Evolutionary conservation across 30 jellyfish, hydroid and myxozoan genomes (phyloP).

Genomic region (Rhopilema esculentum): DNA sequence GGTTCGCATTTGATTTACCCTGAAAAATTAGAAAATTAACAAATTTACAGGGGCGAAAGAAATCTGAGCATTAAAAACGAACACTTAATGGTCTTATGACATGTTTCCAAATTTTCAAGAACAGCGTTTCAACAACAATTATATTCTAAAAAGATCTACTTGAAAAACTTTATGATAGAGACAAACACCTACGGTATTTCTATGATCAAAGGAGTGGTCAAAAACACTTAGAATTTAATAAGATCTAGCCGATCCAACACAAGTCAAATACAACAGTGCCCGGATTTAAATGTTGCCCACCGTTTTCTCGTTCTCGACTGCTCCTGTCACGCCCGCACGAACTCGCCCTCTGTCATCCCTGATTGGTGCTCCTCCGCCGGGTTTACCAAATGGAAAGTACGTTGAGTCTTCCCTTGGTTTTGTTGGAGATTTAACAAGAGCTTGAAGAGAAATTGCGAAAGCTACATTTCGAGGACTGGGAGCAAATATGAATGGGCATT

Average conservation of each 20-base stretch:
- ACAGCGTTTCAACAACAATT: neutral
- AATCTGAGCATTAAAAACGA: neutral
- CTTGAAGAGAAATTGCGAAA: constrained; percentile 6
- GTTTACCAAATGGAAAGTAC: constrained; percentile 71
- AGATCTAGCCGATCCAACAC: neutral
- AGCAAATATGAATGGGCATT: too few relatives aligned
- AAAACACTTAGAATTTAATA: too few relatives aligned
- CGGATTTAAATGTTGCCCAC: constrained; percentile 7
- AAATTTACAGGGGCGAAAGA: neutral
- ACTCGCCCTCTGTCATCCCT: constrained; percentile 72
- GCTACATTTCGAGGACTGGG: neutral
- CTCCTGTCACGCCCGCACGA: constrained; percentile 57
- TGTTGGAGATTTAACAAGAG: constrained; percentile 65
- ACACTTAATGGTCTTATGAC: too few relatives aligned
- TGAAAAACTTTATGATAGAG: neutral
- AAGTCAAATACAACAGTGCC: neutral
- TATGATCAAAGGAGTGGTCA: too few relatives aligned
- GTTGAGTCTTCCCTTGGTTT: constrained; percentile 17
- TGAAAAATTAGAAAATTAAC: neutral
- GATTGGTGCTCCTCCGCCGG: constrained; percentile 95
- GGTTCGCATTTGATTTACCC: constrained; percentile 34
- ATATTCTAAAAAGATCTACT: neutral
- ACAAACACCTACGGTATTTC: too few relatives aligned
- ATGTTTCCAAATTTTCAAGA: neutral
- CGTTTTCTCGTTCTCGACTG: constrained; percentile 55